Conservation (phyloP, 2,113 vertebrate species). For the Microcebus griseorufus region DNA sequence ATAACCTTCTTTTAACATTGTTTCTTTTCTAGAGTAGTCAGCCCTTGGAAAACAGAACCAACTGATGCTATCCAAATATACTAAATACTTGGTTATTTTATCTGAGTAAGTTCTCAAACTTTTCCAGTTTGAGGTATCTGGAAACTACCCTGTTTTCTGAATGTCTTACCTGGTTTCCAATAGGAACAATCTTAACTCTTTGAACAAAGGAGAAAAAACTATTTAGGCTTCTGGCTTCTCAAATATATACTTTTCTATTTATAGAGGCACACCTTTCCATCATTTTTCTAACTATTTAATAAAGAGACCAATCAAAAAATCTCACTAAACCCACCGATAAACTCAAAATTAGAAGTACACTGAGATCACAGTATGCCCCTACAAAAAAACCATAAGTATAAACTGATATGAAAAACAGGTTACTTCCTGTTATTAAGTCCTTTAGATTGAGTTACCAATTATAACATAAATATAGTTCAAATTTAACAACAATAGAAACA, state of each 20-base stretch:
- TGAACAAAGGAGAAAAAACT: neutral
- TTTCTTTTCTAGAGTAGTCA: neutral
- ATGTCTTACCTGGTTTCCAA: neutral
- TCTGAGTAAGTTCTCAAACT: neutral
- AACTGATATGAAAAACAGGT: neutral
- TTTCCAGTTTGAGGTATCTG: neutral
- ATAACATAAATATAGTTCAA: neutral
- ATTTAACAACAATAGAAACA: neutral
- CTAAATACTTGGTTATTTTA: neutral
- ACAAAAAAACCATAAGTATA: neutral
- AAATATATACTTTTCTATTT: neutral
- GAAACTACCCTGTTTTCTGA: neutral
- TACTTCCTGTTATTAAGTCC: neutral
- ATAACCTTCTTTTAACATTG: neutral
- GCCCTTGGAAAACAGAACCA: neutral
- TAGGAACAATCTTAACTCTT: neutral
- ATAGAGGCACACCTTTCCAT: neutral
- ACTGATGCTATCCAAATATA: neutral
- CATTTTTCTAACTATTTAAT: neutral
- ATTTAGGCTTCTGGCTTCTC: neutral
- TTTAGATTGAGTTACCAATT: neutral
- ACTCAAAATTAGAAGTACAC: constrained; percentile 5
- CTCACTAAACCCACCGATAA: neutral
- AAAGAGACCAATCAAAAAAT: neutral
- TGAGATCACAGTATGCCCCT: too few species aligned